Base-by-base conservation (phyloP, 2,888 invertebrate genomes). In the Dolichopus griseipennis region DNA sequence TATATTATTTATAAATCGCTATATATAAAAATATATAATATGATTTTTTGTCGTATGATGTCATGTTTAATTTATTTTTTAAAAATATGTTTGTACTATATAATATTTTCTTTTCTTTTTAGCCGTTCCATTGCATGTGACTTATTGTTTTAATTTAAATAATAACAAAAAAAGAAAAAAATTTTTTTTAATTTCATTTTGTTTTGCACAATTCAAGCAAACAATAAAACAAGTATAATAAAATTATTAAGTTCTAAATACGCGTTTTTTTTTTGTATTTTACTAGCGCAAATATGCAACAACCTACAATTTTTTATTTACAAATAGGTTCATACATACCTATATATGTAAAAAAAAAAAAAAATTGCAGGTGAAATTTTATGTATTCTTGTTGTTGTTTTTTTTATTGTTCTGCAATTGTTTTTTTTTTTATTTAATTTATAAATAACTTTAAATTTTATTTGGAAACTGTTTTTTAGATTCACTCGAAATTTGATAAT, bases 1-100 rank as follows among this genome's bases (percentile, higher is more conserved):
- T 27, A 27, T 27, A 27, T 27, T 27, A 4, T 27, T 2, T 2
- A 27, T 27, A 27, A 27, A n/a, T n/a, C n/a, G n/a, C n/a, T 27
- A 27, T 27, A 27, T 27, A 27, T 52, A 18, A 18, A 18, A 2
- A 2, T 52, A n/a, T 18, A 52, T 18, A 52, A 2, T 52, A 6
- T 52, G 52, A n/a, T 52, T 52, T 7, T 15, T 52, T 52, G 52
- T 52, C 52, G 52, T 52, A 52, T 52, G 52, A 52, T 52, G 52
- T 52, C 52, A 52, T 52, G 52, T 52, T 52, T 52, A 52, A 52
- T 52, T 52, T 52, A 52, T 52, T 52, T 52, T 52, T 18, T 52
- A 15, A 6, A 15, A 12, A 41, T 41, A 41, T 2, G 15, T 41
- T 2, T 12, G 41, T 41, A 41, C 41, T 12, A 9, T 12, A 9